Percentiles rank a stretch among this genome's conserved stretches.
These are phyloP conservation scores for Gari tellinella DNA, from an alignment of 2,888 invertebrate species.

Conservation along the genomic window DNA sequence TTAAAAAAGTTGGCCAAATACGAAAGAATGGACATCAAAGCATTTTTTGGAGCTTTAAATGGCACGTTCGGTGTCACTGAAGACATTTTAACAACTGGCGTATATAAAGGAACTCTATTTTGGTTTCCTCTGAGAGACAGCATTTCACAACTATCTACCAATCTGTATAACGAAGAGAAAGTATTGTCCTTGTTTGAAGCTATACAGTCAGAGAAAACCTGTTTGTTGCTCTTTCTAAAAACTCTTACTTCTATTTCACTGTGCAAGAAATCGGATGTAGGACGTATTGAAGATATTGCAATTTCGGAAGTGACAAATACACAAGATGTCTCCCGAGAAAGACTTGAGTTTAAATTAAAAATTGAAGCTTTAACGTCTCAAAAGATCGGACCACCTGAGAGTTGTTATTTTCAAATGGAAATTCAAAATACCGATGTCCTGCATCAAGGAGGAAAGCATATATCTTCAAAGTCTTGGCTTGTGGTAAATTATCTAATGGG, in stretches of 20 bases:
- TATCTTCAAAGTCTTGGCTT: constrained; percentile 1
- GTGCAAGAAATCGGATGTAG: neutral
- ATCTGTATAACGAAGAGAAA: constrained; percentile 63
- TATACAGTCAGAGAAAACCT: constrained; percentile 71
- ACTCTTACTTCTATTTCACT: constrained; percentile 67
- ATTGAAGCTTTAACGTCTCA: neutral
- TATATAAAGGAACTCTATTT: constrained; percentile 77
- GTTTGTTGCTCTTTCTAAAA: constrained; percentile 77
- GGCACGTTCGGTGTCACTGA: constrained; percentile 61
- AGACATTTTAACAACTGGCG: constrained; percentile 50
- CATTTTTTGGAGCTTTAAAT: constrained; percentile 57
- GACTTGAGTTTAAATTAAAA: neutral
- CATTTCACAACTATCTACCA: constrained; percentile 71
- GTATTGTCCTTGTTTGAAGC: constrained; percentile 67
- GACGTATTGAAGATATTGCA: neutral
- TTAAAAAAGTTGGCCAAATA: constrained; percentile 29
- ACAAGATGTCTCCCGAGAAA: neutral
- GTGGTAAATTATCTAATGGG: constrained; percentile 45
- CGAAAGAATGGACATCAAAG: constrained; percentile 44
- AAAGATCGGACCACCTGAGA: neutral
- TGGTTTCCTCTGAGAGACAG: constrained; percentile 77
- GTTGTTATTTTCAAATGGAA: constrained; percentile 3
- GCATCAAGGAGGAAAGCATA: neutral
- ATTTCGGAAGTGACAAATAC: constrained; percentile 11
- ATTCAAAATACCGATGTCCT: constrained; percentile 1